Evolutionary conservation across 2,113 vertebrate species (phyloP), one percentile per base, ranked within the genome.

Genomic region (Colinus virginianus): DNA sequence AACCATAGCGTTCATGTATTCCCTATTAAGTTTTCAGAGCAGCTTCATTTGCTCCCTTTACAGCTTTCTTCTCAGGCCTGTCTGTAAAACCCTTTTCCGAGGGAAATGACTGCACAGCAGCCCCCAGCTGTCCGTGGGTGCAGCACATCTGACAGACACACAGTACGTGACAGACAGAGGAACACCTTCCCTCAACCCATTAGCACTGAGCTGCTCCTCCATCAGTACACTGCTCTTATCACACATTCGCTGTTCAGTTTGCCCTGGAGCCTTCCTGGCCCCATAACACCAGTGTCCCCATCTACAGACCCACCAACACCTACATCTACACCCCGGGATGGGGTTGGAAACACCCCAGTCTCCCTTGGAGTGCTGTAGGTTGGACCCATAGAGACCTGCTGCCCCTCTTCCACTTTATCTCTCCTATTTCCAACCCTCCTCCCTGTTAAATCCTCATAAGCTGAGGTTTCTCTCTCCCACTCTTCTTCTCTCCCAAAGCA

Each of bases 221-320:
- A 10, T 34, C 5, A 5, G 12, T 6, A 19, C 2, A 0, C 9
- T 5, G 4, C 9, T 69, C 43, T 9, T 0, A 0, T 20, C n/a
- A 22, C 12, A 34, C 2, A 5, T 5, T 23, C 3, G 5, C 36
- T 32, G 1, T 30, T 13, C 42, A 12, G 28, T 34, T 70, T 74
- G 51, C 46, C 51, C 32, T 3, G 1, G 13, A 69, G 11, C 32
- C 40, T 69, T 36, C 23, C 38, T 30, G 58, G 3, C 17, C 56
- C 45, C 40, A 5, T 32, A n/a, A 18, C 13, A 0, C 6, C 15
- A 20, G 19, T 53, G 26, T 13, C 64, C 2, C 0, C 4, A 10
- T 7, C 46, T 2, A 0, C 62, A n/a, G n/a, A 22, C 19, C 11
- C 48, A 63, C 8, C 2, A 4, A 14, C 2, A 26, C 10, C 6